Evolutionary conservation across 2,888 invertebrate species (phyloP), one percentile per base, ranked within the genome.

Genomic region (Phorcus lineatus): DNA sequence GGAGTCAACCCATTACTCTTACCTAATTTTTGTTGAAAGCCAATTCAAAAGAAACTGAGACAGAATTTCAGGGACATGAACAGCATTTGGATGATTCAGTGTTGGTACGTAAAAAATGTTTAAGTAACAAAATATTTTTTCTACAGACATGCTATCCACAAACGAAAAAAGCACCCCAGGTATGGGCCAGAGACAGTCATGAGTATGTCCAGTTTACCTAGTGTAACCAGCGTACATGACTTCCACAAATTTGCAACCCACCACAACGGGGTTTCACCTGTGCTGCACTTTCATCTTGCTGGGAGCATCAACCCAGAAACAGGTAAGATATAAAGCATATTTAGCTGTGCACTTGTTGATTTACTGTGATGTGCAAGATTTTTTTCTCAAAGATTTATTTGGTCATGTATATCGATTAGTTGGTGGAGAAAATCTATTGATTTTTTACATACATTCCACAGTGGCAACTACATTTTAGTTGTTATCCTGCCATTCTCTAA

Each of bases 251-350:
- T 96, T 90, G 96, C 96, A 81, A 95, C 96, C 90, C 96, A 96
- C 92, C 96, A 96, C 52, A 95, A 96, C 47, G 95, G 95, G 54
- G 94, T 95, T n/a, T 94, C 95, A 74, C 95, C 96, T 91, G 97
- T 97, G 74, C 95, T 98, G 79, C 99, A 99, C 94, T 99, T 99
- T 94, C 99, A 99, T 94, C 94, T 99, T 90, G 98, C 99, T 79
- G 98, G 91, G 74, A 91, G 91, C 84, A 91, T 93, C 77, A 93
- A 92, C 81, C 92, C 92, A 55, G 91, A 91, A 79, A 92, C 92
- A 86, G 93, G 93, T 92, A 74, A 54, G 82, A 78, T 22, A 13
- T 47, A 11, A 36, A 6, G 36, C n/a, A 47, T 47, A 47, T 47
- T 13, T 1, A 47, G 47, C 11, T 47, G 47, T 47, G 6, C 47